Evolutionary conservation across 2,888 invertebrate species (phyloP), one percentile per base, ranked within the genome.

Genomic region (Euplexia lucipara): DNA sequence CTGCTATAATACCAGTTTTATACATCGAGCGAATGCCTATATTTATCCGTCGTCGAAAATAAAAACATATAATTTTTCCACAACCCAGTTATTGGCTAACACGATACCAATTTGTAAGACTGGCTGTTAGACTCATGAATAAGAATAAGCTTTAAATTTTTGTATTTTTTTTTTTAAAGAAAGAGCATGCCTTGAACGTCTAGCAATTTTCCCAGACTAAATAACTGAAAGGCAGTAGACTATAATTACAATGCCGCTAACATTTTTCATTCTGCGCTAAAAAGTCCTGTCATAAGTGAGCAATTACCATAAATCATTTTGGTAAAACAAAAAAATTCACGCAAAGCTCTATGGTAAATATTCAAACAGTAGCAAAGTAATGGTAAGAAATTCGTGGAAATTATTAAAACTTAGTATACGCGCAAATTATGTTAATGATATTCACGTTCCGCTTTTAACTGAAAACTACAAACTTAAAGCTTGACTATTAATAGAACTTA

Each of bases 251-350:
- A 20, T 14, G 3, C 16, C 3, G 26, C 9, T 1, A 22, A 48
- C 20, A 69, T 67, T 59, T 41, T 59, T 60, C 39, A 41, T 47
- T 59, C 12, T 26, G 9, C 44, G 44, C 44, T 16, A 59, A 41
- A 30, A 66, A 42, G 20, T n/a, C 9, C 49, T 68, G 68, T 35
- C 49, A 34, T 34, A 69, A 69, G 45, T 35, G 8, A 45, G 59
- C 16, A 69, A 52, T 67, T 52, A 59, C 45, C 30, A 67, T 67
- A 68, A 51, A 69, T 59, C 26, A 59, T 22, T 56, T 22, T 1
- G 12, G n/a, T 16, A 12, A 59, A 59, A 51, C 16, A 45, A 56
- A 65, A 66, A 66, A 65, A 30, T 34, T 22, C 56, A 41, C 20
- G n/a, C 35, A 35, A 56, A 26, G 18, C 18, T 14, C 8, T 10